These are phyloP conservation scores for Mus caroli DNA, from an alignment of 2,797 vertebrate genomes.

Conservation along the genomic window DNA sequence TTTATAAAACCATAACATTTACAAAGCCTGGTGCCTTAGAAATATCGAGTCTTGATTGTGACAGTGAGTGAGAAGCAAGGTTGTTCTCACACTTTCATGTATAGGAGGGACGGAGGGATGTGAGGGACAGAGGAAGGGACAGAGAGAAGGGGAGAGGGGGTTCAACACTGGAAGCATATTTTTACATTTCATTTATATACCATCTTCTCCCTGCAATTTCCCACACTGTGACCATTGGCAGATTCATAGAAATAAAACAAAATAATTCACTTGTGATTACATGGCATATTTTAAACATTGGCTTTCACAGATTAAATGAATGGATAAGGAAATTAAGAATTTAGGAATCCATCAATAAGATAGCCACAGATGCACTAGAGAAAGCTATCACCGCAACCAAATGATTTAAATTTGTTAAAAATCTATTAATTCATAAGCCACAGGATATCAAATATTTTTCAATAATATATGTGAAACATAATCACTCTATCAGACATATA, in stretches of 20 bases:
- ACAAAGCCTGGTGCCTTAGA: conserved; percentile 62
- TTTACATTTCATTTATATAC: conserved; percentile 49
- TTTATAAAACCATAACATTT: conserved; percentile 73
- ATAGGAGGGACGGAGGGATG: not conserved
- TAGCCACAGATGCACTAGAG: conserved; percentile 46
- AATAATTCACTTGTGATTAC: not conserved
- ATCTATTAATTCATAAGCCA: conserved; percentile 2
- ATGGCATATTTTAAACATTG: conserved; percentile 58
- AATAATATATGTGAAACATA: conserved; percentile 34
- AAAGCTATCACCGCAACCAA: conserved; percentile 17
- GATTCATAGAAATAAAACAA: conserved; percentile 57
- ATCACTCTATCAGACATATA: not conserved
- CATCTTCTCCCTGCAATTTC: conserved; percentile 66
- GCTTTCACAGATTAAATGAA: conserved; percentile 51
- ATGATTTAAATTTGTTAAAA: conserved; percentile 30
- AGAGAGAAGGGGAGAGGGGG: not conserved
- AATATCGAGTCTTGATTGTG: conserved; percentile 51
- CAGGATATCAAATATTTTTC: not conserved
- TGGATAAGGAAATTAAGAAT: conserved; percentile 49
- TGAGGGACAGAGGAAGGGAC: not conserved
- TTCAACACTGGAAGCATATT: not conserved
- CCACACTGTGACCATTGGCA: conserved; percentile 17
- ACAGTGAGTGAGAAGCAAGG: conserved; percentile 13
- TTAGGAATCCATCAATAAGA: conserved; percentile 31
- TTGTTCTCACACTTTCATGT: not conserved